Conservation (phyloP, 2,113 vertebrate species). For the Boulengeromyrus knoepffleri region DNA sequence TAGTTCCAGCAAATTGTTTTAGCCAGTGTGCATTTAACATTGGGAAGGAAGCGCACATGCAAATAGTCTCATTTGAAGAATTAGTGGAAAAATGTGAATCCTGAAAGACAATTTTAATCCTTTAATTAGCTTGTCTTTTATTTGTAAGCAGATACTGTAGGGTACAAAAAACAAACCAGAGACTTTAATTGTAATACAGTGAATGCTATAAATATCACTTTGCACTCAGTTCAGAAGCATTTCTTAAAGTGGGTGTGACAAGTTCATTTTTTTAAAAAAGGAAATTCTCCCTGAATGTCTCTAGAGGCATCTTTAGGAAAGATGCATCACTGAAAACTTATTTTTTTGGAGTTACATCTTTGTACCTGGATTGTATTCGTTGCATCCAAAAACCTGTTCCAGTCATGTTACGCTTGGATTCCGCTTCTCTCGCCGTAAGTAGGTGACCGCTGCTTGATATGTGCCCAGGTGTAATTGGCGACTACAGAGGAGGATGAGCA, state of each 20-base stretch:
- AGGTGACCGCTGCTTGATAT: not conserved
- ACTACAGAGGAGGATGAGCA: not conserved
- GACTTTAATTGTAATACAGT: not conserved
- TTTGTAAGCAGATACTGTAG: not conserved
- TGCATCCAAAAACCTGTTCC: not conserved
- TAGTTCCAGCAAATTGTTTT: slow-evolving; percentile 3
- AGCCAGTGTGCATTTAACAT: not conserved
- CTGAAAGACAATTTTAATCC: slow-evolving; percentile 13
- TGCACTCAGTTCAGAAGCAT: not conserved
- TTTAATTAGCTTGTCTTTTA: not conserved
- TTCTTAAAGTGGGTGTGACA: not conserved
- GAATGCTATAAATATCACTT: not conserved
- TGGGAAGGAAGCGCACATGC: not conserved
- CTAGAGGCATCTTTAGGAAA: not conserved
- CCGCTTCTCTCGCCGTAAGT: not conserved
- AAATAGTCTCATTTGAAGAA: not conserved
- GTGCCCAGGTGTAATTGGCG: not conserved
- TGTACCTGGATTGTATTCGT: not conserved
- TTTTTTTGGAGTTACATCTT: not conserved
- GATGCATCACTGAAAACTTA: not conserved
- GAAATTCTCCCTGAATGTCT: not conserved
- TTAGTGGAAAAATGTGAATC: slow-evolving; percentile 4
- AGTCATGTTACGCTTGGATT: not conserved
- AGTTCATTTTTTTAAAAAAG: not conserved
- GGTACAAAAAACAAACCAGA: not conserved